Conservation (phyloP, 2,797 vertebrate species). For the Crypturellus tataupa region DNA sequence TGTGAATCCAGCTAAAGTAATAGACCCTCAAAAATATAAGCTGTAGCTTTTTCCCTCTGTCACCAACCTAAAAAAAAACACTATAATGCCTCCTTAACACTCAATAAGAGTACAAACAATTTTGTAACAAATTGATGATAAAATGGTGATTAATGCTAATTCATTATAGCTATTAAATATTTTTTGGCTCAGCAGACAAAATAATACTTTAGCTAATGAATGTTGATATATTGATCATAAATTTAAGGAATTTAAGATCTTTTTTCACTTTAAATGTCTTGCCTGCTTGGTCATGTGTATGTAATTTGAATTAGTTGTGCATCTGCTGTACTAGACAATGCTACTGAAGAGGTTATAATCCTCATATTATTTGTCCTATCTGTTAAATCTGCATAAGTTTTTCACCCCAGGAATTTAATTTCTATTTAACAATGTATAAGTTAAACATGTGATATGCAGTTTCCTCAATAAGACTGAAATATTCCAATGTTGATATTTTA, state of each 20-base stretch:
- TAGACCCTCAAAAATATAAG: accelerated
- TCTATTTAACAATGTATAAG: not conserved
- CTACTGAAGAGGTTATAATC: not conserved
- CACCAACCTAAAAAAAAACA: not conserved
- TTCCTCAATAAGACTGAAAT: not conserved
- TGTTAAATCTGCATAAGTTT: not conserved
- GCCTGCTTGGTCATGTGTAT: accelerated
- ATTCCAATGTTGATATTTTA: not conserved
- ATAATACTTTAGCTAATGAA: not conserved
- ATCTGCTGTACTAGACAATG: not conserved
- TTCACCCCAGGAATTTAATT: not conserved
- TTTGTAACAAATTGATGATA: not conserved
- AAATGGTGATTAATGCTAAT: not conserved
- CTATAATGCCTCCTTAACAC: not conserved
- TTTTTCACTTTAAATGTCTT: not conserved
- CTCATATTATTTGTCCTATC: not conserved
- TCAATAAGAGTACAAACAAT: not conserved
- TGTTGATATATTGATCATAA: not conserved
- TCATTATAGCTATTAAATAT: not conserved
- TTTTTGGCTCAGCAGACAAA: not conserved
- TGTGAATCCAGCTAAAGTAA: not conserved
- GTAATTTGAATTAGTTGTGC: not conserved
- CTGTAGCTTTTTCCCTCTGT: not conserved
- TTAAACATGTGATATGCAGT: not conserved
- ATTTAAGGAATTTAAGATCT: not conserved